These are phyloP conservation scores for Eira barbara DNA, from an alignment of 2,113 vertebrate genomes.

Conservation along the genomic window DNA sequence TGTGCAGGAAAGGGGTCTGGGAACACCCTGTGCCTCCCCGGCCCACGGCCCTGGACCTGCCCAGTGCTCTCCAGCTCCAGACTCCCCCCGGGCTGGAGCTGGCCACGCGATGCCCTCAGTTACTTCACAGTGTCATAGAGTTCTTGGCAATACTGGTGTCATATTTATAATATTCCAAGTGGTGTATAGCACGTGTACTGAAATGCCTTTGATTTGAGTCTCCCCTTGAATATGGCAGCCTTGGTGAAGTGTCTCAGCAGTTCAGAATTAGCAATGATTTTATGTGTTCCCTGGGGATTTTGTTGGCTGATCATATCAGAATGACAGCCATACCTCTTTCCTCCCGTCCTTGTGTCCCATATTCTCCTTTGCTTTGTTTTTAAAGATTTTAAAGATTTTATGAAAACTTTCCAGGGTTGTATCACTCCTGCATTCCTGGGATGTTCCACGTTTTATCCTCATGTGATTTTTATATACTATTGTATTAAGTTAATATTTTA, in stretches of 20 bases:
- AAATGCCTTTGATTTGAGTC: not conserved
- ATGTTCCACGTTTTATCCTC: not conserved
- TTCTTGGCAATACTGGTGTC: not conserved
- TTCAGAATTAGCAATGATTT: not conserved
- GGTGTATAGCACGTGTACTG: not conserved
- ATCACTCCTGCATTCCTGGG: not conserved
- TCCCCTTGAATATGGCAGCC: not conserved
- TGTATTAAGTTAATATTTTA: not conserved
- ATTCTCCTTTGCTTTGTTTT: no score
- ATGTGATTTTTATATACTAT: not conserved
- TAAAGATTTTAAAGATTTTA: no score
- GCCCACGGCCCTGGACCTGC: not conserved
- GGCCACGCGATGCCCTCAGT: not conserved
- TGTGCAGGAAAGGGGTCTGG: not conserved
- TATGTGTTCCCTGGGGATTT: not conserved
- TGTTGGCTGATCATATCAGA: not conserved
- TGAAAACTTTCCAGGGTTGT: not conserved
- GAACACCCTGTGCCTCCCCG: not conserved
- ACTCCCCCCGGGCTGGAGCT: accelerated
- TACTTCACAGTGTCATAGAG: not conserved
- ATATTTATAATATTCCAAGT: not conserved
- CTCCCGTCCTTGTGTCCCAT: not conserved
- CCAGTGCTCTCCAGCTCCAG: not conserved
- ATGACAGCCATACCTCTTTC: not conserved
- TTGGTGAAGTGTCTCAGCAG: not conserved